A percentile compares a stretch with the other conserved stretches of the same genome.
Conservation (phyloP, 1,140 invertebrate species). For the Drosophila virilis region DNA sequence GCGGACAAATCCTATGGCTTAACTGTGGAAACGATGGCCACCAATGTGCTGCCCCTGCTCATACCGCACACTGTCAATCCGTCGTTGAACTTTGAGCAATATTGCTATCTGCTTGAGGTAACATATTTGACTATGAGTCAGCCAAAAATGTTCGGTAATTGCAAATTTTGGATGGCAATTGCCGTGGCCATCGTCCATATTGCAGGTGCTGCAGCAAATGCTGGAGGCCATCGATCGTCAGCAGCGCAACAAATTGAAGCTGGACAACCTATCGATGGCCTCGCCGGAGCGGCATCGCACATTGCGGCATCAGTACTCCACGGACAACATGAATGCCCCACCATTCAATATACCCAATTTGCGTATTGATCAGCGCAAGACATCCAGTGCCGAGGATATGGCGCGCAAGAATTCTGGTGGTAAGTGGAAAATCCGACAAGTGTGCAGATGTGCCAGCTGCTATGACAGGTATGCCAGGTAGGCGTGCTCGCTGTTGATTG, state of each 20-base stretch:
- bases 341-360: constrained; percentile 94
- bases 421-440: constrained; percentile 66
- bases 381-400: constrained; percentile 94
- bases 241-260: constrained; percentile 92
- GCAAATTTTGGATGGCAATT: not conserved
- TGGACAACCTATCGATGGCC: constrained; percentile 90
- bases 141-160: constrained; percentile 3
- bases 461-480: no score
- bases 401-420: constrained; percentile 92
- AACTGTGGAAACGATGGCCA: constrained; percentile 96
- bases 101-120: constrained; percentile 92
- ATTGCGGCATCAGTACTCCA: constrained; percentile 92
- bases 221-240: constrained; percentile 95
- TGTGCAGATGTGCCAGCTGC: not conserved
- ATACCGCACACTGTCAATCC: constrained; percentile 97
- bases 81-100: constrained; percentile 95
- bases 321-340: constrained; percentile 93
- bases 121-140: not conserved
- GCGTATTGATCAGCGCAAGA: constrained; percentile 93
- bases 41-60: constrained; percentile 95
- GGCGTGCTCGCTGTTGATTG: not conserved
- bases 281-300: constrained; percentile 91
- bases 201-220: constrained; percentile 94
- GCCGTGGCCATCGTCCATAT: not conserved
- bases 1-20: constrained; percentile 96